Conservation (phyloP, 2,113 vertebrate species). For the Bubo blakistoni region DNA sequence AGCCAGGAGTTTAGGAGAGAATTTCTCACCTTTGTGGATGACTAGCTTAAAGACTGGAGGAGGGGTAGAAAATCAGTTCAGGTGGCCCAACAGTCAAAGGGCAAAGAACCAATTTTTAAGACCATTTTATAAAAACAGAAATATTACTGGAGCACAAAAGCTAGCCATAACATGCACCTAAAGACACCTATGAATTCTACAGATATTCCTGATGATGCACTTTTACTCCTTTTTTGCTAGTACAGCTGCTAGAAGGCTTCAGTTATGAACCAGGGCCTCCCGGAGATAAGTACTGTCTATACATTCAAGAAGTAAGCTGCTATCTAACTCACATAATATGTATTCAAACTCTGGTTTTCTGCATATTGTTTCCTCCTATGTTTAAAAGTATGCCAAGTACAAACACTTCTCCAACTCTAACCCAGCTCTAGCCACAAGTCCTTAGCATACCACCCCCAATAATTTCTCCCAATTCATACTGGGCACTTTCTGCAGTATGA, state of each 20-base stretch:
- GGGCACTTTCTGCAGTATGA: background rate
- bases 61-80: background rate
- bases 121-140: background rate
- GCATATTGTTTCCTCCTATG: background rate
- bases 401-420: background rate
- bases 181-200: background rate
- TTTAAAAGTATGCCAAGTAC: background rate
- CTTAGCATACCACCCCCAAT: background rate
- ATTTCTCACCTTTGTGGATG: background rate
- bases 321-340: background rate
- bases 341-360: background rate
- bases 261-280: background rate
- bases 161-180: background rate
- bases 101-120: background rate
- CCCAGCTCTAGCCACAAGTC: background rate
- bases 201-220: background rate
- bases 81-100: background rate
- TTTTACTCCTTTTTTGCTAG: background rate
- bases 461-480: background rate
- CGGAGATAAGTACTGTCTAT: background rate
- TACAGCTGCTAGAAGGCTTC: background rate
- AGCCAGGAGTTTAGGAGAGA: background rate
- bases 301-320: background rate
- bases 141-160: background rate
- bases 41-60: background rate